phyloP scores from a whole-genome alignment of 2,797 vertebrate species.

The Masticophis lateralis region DNA sequence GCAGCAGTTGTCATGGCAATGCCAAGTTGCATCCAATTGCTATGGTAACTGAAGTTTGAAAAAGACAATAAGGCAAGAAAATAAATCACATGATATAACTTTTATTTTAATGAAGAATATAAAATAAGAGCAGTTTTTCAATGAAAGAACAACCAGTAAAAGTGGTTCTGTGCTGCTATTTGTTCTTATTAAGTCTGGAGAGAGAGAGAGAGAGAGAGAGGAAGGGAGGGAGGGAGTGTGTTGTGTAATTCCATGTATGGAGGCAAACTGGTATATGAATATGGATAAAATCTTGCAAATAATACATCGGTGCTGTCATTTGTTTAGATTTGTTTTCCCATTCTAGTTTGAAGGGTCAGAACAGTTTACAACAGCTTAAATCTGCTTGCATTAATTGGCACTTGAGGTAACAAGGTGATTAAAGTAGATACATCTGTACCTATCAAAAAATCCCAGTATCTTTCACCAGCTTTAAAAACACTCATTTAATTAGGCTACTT shows the following conservation, averaged over 20 bases:
- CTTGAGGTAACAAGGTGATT: neutral
- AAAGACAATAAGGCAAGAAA: constrained; percentile 72
- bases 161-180: constrained; percentile 5
- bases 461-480: neutral
- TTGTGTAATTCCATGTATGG: neutral
- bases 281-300: neutral
- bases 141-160: constrained; percentile 39
- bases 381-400: neutral
- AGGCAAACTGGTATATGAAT: neutral
- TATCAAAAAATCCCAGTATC: neutral
- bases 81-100: constrained; percentile 64
- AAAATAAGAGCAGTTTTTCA: constrained; percentile 35
- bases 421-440: neutral
- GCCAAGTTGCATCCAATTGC: constrained; percentile 77
- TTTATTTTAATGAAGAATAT: constrained; percentile 64
- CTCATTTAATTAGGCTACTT: neutral
- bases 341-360: neutral
- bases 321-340: neutral
- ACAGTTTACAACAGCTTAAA: neutral
- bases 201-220: too few species aligned
- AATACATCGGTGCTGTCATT: neutral
- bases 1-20: constrained; percentile 77
- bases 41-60: constrained; percentile 79
- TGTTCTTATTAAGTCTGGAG: constrained; percentile 16
- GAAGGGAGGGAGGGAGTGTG: too few species aligned